phyloP scores from a whole-genome alignment of 2,797 vertebrate genomes.

The Pyrrhura leucotis region DNA sequence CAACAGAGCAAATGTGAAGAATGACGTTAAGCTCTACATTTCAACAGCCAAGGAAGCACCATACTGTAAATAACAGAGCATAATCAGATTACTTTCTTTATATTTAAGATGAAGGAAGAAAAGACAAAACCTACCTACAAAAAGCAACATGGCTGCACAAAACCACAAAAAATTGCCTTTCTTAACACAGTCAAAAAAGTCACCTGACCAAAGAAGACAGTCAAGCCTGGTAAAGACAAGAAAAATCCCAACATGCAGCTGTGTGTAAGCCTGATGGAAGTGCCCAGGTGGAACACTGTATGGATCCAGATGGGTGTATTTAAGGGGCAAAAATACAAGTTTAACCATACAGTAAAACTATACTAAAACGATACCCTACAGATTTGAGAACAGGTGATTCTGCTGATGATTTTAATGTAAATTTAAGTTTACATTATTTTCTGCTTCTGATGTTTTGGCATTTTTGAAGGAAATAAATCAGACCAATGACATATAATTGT shows the following conservation, averaged over 20 bases:
- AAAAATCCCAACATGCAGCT: slow-evolving; percentile 1
- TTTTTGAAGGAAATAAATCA: neutral
- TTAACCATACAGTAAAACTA: neutral
- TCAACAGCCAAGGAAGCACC: neutral
- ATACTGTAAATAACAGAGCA: neutral
- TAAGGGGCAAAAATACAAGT: neutral
- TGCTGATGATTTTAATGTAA: neutral
- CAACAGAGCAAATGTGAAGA: neutral
- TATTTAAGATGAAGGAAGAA: neutral
- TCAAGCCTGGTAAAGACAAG: neutral
- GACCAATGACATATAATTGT: neutral
- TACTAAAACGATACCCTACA: neutral
- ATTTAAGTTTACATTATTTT: neutral
- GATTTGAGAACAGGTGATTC: neutral
- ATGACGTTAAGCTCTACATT: rapidly evolving
- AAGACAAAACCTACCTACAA: neutral
- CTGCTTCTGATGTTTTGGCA: neutral
- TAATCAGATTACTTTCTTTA: neutral
- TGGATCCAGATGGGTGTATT: neutral
- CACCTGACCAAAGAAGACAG: neutral
- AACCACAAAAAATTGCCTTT: neutral
- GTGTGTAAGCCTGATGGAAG: neutral
- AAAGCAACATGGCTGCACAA: neutral
- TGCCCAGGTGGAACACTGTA: neutral
- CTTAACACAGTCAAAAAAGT: neutral